phyloP scores from a whole-genome alignment of 2,113 vertebrate genomes.

The Oxyura jamaicensis region DNA sequence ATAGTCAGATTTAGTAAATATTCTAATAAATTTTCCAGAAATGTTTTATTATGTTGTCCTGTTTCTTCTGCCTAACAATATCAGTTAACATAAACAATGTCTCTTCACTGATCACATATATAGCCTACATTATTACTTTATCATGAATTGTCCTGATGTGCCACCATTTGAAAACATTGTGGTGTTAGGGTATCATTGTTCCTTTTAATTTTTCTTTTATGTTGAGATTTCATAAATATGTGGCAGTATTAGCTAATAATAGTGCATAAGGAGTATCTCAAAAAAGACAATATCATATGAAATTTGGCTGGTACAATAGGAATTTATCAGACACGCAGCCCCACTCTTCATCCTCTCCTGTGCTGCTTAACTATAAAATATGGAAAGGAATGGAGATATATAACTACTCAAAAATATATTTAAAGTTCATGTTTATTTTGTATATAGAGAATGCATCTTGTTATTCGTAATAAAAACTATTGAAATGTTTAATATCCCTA shows the following conservation, averaged over 20 bases:
- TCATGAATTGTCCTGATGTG: not conserved
- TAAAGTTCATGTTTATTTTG: not conserved
- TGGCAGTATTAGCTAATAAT: not conserved
- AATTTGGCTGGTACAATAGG: not conserved
- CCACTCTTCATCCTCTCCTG: not conserved
- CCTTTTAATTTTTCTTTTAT: not conserved
- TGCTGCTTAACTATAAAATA: not conserved
- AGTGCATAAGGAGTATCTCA: not conserved
- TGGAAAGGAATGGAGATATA: not conserved
- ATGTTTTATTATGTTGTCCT: not conserved
- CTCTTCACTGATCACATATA: not conserved
- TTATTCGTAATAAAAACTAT: not conserved
- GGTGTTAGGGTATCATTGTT: not conserved
- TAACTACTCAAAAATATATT: not conserved
- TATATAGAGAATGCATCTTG: not conserved
- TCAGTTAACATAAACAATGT: not conserved
- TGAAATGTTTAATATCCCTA: not conserved
- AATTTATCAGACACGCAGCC: not conserved
- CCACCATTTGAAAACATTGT: not conserved
- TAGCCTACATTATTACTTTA: accelerated
- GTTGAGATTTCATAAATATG: not conserved
- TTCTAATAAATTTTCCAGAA: not conserved
- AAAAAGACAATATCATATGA: not conserved
- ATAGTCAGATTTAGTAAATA: not conserved
- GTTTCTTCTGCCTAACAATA: not conserved